A percentile compares a stretch with the other conserved stretches of the same genome.
Evolutionary conservation across 2,113 vertebrate genomes (phyloP).

Genomic region (Beaufortia kweichowensis): DNA sequence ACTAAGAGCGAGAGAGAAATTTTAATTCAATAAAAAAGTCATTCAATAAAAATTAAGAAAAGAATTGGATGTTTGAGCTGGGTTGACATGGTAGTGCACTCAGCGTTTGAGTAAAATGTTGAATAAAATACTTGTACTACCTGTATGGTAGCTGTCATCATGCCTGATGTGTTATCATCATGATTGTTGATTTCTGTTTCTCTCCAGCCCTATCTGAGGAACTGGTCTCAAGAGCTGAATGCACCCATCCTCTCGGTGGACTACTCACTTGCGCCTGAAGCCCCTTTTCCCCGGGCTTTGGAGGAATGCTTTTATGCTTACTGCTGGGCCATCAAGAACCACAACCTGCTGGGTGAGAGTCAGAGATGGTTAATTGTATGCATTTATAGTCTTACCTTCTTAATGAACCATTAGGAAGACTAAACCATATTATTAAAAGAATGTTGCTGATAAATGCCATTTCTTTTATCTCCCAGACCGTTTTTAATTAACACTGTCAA

Average conservation of each 20-base stretch:
- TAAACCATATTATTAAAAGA: neutral
- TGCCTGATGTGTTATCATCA: neutral
- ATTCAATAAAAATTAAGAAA: neutral
- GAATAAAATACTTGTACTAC: too few species aligned
- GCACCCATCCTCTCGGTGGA: slow-evolving; percentile 88
- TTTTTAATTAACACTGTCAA: neutral
- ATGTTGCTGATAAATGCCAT: neutral
- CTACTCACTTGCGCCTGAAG: slow-evolving; percentile 89
- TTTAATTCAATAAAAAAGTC: neutral
- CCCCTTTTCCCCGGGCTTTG: slow-evolving; percentile 86
- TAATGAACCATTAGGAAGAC: neutral
- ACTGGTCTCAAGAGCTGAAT: slow-evolving; percentile 85
- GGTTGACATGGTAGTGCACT: neutral
- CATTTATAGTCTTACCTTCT: neutral
- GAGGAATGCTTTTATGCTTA: slow-evolving; percentile 93
- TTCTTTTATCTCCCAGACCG: slow-evolving; percentile 4
- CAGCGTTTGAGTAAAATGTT: too few species aligned
- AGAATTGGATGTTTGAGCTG: neutral
- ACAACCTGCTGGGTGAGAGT: slow-evolving; percentile 77
- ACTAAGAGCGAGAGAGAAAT: neutral
- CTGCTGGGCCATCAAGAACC: slow-evolving; percentile 88
- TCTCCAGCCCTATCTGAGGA: slow-evolving; percentile 83
- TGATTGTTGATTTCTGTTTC: neutral
- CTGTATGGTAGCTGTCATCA: neutral
- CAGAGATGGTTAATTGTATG: neutral